Base-by-base conservation (phyloP, 1,140 invertebrate species). In the Brachionus rubens region DNA sequence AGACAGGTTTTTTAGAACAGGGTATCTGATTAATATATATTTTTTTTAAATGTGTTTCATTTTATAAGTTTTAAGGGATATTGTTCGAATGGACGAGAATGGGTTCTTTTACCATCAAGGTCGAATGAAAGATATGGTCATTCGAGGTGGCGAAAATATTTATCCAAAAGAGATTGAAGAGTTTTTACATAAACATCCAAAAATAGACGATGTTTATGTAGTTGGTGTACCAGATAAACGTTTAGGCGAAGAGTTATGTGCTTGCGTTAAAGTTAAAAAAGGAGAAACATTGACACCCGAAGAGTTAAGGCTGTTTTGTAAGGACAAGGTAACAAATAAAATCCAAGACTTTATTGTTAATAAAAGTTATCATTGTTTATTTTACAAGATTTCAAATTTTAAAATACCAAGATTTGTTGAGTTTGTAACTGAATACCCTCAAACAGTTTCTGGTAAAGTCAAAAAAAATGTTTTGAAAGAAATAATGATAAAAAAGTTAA, bases 81-180 rank as follows among this genome's bases (percentile, higher is more conserved):
- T 91, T 78, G 92, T 90, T 46, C 80, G 90, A 0, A 85, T 96
- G 75, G 85, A 89, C 72, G 86, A 88, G 75, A 86, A 92, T 78
- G 93, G 93, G 1, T 92, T 91, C 80, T 90, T 90, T 0, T 82
- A 85, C 76, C 89, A 96, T 70, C 88, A 93, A 48, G 93, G 94
- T 1, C 86, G 94, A 68, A 83, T 91, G 2, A 96, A 96, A 82
- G 93, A 96, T 78, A 89, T 95, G 87, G 90, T 96, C 46, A 95
- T 94, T 41, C 86, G 93, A 76, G 93, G 94, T 50, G 94, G 94
- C 28, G 94, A 96, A 84, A 96, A 96, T 83, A 90, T 96, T 54
- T 86, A 86, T 79, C 92, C 93, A 0, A 54, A 59, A 48, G 93
- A 96, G 87, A 88, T 96, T 72, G 94, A 96, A 86, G 88, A 91